Base-by-base conservation (phyloP, 2,113 vertebrate species). In the Pterophyllum scalare region DNA sequence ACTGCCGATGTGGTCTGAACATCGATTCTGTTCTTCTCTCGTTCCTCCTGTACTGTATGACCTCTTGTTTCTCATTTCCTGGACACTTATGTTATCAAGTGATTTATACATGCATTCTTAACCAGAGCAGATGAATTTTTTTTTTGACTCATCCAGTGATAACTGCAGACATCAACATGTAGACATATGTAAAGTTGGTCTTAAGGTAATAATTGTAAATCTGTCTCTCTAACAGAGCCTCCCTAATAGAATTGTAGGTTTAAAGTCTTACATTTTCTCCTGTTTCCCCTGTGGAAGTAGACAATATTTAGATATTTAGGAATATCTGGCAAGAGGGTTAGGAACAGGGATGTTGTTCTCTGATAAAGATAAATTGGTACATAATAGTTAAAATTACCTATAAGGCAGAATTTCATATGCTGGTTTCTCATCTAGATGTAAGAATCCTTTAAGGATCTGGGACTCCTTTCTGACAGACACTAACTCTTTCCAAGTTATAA, bases 11-110 rank as follows among this genome's bases (percentile, higher is more conserved):
- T 70, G 60, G 79, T 77, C 62, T 67, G 28, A 84, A 72, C 82
- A 83, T 85, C 86, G 85, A 90, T 92, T 92, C 76, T 64, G 74
- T 82, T 78, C 85, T 82, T 87, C 84, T 79, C 43, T 38, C 80
- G 56, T 86, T 89, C 77, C 84, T 89, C 75, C 84, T 81, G 70
- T 62, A 26, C 84, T 81, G 70, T 62, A 26, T 28, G 76, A 91
- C 70, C 76, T 87, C 85, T 80, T 80, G 49, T 85, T 77, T 88
- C 83, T 91, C 84, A 90, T 94, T 91, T 93, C 86, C 84, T 84
- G 85, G 81, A 81, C 62, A 86, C 70, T 86, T 80, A 82, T 24
- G 19, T 77, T 83, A 91, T 89, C 88, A 89, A 92, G 81, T 80
- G 57, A 46, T 87, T 89, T 77, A 90, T 83, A 64, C 72, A 87